phyloP scores from a whole-genome alignment of 2,797 vertebrate species.

The Chlorospingus semifuscus region DNA sequence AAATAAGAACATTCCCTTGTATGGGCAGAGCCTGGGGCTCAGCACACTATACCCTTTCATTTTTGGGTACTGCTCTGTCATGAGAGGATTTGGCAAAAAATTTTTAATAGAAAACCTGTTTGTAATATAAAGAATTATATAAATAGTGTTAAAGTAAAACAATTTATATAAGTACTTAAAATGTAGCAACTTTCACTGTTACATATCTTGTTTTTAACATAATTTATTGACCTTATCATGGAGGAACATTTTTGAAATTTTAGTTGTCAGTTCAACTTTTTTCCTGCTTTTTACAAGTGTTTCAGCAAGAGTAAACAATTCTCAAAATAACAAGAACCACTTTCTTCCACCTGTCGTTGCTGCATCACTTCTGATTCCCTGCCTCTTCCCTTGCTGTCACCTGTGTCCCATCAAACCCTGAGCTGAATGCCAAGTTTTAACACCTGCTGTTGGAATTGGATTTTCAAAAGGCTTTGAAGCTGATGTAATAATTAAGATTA shows the following conservation, averaged over 20 bases:
- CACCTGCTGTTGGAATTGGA: neutral
- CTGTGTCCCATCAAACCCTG: neutral
- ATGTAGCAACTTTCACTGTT: neutral
- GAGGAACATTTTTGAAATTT: slow-evolving; percentile 23
- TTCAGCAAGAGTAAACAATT: neutral
- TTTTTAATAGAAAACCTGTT: neutral
- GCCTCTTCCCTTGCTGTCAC: neutral
- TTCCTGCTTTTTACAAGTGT: neutral
- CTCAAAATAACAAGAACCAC: neutral
- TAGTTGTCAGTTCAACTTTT: neutral
- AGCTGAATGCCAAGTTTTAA: neutral
- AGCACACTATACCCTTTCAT: neutral
- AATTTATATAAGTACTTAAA: neutral
- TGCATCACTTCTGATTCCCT: neutral
- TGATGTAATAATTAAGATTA: neutral
- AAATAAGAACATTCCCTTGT: neutral
- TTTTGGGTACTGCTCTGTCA: neutral
- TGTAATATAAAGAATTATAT: neutral
- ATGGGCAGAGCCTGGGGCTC: neutral
- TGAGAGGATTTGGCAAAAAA: neutral
- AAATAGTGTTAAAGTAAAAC: neutral
- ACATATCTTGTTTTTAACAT: neutral
- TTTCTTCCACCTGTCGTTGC: neutral
- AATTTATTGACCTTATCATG: neutral
- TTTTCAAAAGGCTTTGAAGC: neutral